Evolutionary conservation across 1,140 invertebrate genomes (phyloP).

Genomic region (Aphidius gifuensis): DNA sequence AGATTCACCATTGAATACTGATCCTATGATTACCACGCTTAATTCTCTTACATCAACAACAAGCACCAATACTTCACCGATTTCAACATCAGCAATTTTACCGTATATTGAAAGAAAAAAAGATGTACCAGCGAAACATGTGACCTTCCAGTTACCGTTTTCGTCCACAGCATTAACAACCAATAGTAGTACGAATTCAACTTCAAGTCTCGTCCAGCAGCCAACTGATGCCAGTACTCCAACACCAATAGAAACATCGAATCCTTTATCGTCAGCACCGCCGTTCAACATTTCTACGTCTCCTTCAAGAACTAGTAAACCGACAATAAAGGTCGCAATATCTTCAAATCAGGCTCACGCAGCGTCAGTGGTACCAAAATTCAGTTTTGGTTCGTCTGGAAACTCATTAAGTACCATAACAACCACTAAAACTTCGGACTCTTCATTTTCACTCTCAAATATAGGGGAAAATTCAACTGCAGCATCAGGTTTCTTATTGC

Average conservation of each 20-base stretch:
- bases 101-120: conserved; percentile 35
- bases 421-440: no score
- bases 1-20: conserved; percentile 1
- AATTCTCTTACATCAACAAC: conserved; percentile 45
- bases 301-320: background rate
- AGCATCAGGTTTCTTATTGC: no score
- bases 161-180: background rate
- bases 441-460: no score
- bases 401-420: background rate
- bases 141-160: conserved; percentile 36
- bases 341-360: background rate
- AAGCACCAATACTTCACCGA: conserved; percentile 45
- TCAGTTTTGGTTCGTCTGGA: background rate
- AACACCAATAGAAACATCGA: background rate
- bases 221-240: background rate
- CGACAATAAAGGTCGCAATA: background rate
- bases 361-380: background rate
- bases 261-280: background rate
- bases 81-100: conserved; percentile 41
- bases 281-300: background rate
- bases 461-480: no score
- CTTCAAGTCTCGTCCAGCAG: background rate
- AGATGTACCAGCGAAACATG: conserved; percentile 33
- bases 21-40: conserved; percentile 28
- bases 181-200: background rate